Evolutionary conservation across 1,140 invertebrate species (phyloP), one percentile per base, ranked within the genome.

Genomic region (Coelopa frigida): DNA sequence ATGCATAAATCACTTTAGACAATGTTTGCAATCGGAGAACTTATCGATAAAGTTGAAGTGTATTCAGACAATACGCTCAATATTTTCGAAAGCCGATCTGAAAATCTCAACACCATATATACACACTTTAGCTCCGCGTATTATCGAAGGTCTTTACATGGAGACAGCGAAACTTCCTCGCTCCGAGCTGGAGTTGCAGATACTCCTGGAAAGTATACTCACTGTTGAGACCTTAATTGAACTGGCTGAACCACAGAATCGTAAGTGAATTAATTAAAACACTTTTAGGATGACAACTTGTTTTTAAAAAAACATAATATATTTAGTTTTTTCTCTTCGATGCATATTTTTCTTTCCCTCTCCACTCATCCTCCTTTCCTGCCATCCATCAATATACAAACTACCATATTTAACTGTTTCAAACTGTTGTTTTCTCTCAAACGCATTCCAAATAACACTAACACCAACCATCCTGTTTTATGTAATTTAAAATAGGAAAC

Each of bases 1-100:
- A 2, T 92, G 89, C 59, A 88, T 96, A 51, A 94, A 96, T 74
- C 83, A 95, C 53, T 93, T 95, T 63, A 77, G 87, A 38, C 86
- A 90, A 53, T 87, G 88, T 55, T 78, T 96, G 50, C 84, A 92
- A 59, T 85, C 82, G 39, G 64, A 68, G 36, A 60, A 64, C 50
- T 46, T 62, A 38, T 57, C 86, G 78, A 77, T 89, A 0, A 80
- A 79, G 62, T 58, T 89, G 17, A 87, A 87, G 63, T 87, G 85
- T 57, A 77, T 90, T 21, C 84, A 89, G 68, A 84, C 83, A 1
- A 70, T 90, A 8, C 76, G 76, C 51, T 83, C 83, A 1, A 79
- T 92, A 33, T 87, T 90, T 57, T 68, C 78, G 17, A 81, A 85
- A 60, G 73, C 78, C 2, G 83, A 89, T 54, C 73, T 77, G 27